Conservation (phyloP, 1,140 invertebrate species). For the Lasaia peninsularis region DNA sequence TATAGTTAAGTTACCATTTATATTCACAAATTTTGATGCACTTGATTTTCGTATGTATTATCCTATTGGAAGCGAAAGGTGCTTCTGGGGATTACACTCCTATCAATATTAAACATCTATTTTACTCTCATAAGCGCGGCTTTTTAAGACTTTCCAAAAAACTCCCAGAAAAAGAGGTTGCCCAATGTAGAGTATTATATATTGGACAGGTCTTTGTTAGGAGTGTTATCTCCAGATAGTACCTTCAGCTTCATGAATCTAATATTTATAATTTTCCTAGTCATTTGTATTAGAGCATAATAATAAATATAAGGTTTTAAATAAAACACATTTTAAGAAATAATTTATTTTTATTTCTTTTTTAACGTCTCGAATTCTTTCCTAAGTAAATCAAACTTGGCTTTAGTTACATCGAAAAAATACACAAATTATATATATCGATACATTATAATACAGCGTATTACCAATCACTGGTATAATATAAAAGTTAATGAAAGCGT, state of each 20-base stretch:
- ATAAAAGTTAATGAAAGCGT: slow-evolving; percentile 56
- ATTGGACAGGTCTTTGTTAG: background rate
- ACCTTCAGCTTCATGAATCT: background rate
- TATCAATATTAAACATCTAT: too few relatives aligned
- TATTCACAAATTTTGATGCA: too few relatives aligned
- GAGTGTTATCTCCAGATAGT: background rate
- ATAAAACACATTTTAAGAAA: slow-evolving; percentile 72
- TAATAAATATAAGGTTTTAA: slow-evolving; percentile 27
- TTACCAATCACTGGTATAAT: slow-evolving; percentile 49
- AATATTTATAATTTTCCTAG: slow-evolving; percentile 25
- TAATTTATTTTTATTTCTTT: slow-evolving; percentile 75
- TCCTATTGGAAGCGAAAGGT: too few relatives aligned
- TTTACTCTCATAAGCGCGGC: background rate
- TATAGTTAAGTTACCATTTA: too few relatives aligned
- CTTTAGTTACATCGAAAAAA: slow-evolving; percentile 74
- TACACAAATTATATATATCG: slow-evolving; percentile 64
- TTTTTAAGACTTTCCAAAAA: too few relatives aligned
- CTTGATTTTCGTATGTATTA: too few relatives aligned
- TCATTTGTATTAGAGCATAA: slow-evolving; percentile 28
- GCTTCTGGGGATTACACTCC: too few relatives aligned
- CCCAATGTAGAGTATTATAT: too few relatives aligned
- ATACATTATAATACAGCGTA: slow-evolving; percentile 64
- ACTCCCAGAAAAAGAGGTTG: too few relatives aligned
- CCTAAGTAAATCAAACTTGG: slow-evolving; percentile 73
- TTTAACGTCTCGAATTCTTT: slow-evolving; percentile 72